A percentile compares a stretch with the other conserved stretches of the same genome.
These are phyloP conservation scores for Cosmopolites sordidus DNA, from an alignment of 2,888 invertebrate species.

Conservation along the genomic window DNA sequence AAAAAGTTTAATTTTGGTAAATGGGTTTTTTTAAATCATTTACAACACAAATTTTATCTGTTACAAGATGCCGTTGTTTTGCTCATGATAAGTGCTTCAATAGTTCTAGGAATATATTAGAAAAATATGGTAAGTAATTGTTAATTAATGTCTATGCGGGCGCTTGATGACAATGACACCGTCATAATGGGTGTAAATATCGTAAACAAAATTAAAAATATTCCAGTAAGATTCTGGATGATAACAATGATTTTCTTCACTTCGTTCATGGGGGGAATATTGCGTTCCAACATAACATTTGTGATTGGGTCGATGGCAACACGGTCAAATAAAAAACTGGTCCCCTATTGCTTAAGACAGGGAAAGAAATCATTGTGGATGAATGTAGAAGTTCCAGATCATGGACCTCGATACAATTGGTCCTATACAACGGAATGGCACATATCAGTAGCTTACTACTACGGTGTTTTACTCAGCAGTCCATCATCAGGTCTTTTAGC, in stretches of 20 bases:
- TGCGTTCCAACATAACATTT: constrained; percentile 10
- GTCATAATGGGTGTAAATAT: background rate
- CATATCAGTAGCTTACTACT: constrained; percentile 16
- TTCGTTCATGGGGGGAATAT: constrained; percentile 10
- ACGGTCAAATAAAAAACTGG: background rate
- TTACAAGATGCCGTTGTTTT: constrained; percentile 5
- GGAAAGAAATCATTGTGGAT: background rate
- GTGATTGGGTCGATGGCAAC: constrained; percentile 5
- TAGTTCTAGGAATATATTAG: background rate
- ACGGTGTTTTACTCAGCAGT: constrained; percentile 14
- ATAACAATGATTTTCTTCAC: constrained; percentile 18
- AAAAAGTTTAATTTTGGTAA: background rate
- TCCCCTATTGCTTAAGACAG: constrained; percentile 8
- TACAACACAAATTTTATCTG: background rate
- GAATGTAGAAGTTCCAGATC: background rate
- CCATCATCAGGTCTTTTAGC: constrained; percentile 14
- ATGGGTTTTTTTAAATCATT: constrained; percentile 6
- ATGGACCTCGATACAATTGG: constrained; percentile 15
- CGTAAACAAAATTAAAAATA: background rate
- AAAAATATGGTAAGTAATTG: constrained; percentile 6
- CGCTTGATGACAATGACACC: background rate
- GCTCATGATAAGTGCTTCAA: constrained; percentile 5
- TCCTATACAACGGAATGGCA: constrained; percentile 2
- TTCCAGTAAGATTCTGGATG: constrained; percentile 18
- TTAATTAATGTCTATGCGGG: background rate